Percentiles rank a stretch among this genome's conserved stretches.
Conservation (phyloP, 2,113 vertebrate genomes). For the Thryonomys swinderianus region DNA sequence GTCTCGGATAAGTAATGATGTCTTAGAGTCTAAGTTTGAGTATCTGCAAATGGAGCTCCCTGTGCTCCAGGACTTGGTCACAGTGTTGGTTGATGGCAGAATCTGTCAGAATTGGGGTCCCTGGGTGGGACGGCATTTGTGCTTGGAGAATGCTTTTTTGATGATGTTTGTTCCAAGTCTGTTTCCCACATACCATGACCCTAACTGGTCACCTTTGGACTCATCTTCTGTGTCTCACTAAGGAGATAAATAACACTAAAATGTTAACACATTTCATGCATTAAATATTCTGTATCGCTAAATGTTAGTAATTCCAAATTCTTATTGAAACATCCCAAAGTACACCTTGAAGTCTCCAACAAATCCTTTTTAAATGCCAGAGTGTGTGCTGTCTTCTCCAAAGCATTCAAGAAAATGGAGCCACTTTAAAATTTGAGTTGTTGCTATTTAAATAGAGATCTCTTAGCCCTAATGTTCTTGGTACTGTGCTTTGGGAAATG, state of each 20-base stretch:
- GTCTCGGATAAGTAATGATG: neutral
- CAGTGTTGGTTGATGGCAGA: neutral
- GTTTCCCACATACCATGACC: neutral
- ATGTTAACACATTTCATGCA: neutral
- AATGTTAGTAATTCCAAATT: neutral
- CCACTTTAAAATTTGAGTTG: neutral
- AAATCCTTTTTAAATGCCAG: neutral
- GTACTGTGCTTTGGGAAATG: neutral
- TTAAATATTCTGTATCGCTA: too few relatives aligned
- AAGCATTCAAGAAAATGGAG: conserved; percentile 6
- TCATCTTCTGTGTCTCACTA: neutral
- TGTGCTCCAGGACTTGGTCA: neutral
- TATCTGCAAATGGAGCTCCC: neutral
- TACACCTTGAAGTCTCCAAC: neutral
- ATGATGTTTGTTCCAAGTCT: neutral
- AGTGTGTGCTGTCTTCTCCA: neutral
- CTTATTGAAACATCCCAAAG: neutral
- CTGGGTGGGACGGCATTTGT: neutral
- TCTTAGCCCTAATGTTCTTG: neutral
- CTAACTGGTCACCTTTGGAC: neutral
- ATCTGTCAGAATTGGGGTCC: neutral
- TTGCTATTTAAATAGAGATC: neutral
- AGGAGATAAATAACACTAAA: neutral
- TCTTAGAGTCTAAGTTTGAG: neutral
- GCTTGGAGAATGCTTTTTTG: neutral